Evolutionary conservation across 2,888 invertebrate genomes (phyloP), one percentile per base, ranked within the genome.

Genomic region (Apantesis nais): DNA sequence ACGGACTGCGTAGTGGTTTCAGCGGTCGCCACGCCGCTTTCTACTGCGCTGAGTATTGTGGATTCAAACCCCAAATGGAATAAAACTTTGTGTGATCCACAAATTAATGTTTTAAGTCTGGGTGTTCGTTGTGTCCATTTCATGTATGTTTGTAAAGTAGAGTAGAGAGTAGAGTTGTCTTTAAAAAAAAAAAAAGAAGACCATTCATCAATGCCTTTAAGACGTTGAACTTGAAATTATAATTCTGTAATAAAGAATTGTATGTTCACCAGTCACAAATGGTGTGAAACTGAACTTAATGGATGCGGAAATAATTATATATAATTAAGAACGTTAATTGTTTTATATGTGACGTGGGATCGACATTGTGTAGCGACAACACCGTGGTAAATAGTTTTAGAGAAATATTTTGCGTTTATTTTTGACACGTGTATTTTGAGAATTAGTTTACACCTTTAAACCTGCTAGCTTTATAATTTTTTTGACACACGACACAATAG

Each of bases 261-360:
- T 29, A 29, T 29, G 16, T 4, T 29, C 29, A 16, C 5, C 29
- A n/a, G 63, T 0, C n/a, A 22, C 41, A 62, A 31, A n/a, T 29
- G 62, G 68, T 68, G 68, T 62, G 68, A 68, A 63, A 68, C 37
- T 62, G 37, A 34, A 37, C 5, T 39, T 39, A 39, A 48, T 29
- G 37, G 22, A 58, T 22, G 63, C 68, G 63, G 63, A 68, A 68
- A 68, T 39, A 62, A 68, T 68, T 34, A 68, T 41, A 39, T 52
- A 39, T 29, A 39, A 68, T 68, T 37, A 68, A 44, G 55, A 68
- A 68, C 44, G 68, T 67, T 67, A 64, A 71, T 67, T 67, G 67
- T 67, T 37, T 44, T 48, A 67, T 67, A 44, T 71, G 44, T 63
- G 48, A 62, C 71, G 67, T 66, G 62, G 29, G 72, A 68, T 22